A percentile compares a stretch with the other conserved stretches of the same genome.
These are phyloP conservation scores for Psettodes erumei DNA, from an alignment of 2,113 vertebrate species.

Conservation along the genomic window DNA sequence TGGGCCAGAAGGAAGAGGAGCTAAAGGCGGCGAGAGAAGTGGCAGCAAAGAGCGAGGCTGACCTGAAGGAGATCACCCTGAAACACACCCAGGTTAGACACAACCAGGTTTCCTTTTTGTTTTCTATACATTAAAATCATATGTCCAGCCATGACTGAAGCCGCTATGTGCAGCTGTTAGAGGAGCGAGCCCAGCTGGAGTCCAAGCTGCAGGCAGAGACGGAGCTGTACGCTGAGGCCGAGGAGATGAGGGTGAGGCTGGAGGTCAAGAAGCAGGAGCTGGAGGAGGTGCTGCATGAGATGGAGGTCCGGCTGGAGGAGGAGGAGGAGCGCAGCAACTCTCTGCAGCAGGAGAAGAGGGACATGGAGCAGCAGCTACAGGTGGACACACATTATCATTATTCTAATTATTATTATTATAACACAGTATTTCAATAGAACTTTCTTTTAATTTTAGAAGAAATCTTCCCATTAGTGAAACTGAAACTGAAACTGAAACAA, in stretches of 20 bases:
- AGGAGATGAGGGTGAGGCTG: conserved; percentile 92
- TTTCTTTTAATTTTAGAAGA: too few species aligned
- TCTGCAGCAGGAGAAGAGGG: conserved; percentile 90
- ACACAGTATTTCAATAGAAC: neutral
- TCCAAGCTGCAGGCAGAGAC: conserved; percentile 91
- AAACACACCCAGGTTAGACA: conserved; percentile 89
- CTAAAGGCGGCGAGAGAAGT: conserved; percentile 87
- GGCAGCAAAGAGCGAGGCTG: conserved; percentile 86
- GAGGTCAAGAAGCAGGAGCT: conserved; percentile 94
- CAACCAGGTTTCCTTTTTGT: fast-evolving
- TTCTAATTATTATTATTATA: too few species aligned
- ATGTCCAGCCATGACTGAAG: neutral
- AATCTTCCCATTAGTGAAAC: too few species aligned
- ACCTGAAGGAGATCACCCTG: conserved; percentile 89
- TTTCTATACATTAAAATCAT: neutral
- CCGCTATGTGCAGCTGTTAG: conserved; percentile 80
- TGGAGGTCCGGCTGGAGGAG: conserved; percentile 94
- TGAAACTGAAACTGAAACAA: too few species aligned
- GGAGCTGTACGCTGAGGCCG: conserved; percentile 90
- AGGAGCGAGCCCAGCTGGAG: conserved; percentile 90
- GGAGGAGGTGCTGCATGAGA: conserved; percentile 95
- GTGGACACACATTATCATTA: conserved; percentile 61
- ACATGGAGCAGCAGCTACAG: conserved; percentile 93
- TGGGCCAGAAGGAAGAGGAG: conserved; percentile 95
- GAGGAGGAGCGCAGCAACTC: conserved; percentile 89